Conservation (phyloP, 92 coral and sea anemone genomes). For the Bergia puertoricense region DNA sequence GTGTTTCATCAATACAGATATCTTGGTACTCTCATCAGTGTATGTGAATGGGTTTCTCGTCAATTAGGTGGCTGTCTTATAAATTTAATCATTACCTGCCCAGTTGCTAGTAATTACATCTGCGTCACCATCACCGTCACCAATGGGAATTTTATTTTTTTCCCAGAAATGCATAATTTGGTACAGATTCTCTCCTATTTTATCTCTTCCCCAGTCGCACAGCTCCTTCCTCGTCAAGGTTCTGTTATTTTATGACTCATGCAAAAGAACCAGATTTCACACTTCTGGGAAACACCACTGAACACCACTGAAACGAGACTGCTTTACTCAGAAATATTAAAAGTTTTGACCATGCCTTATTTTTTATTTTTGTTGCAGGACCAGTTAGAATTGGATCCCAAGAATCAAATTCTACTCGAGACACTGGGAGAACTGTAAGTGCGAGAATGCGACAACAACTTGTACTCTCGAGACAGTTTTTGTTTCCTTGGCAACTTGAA, state of each 20-base stretch:
- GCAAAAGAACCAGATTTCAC: no score
- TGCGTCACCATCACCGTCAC: no score
- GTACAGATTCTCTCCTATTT: no score
- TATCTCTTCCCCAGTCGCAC: no score
- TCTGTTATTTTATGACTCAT: no score
- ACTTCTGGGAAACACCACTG: not conserved
- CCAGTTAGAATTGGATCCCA: slow-evolving; percentile 77
- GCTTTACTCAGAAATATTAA: not conserved
- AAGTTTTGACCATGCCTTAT: not conserved
- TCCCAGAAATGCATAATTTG: no score
- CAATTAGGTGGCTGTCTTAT: not conserved
- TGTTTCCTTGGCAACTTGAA: no score
- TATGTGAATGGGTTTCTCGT: not conserved
- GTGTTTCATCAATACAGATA: not conserved
- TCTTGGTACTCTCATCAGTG: not conserved
- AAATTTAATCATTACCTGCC: no score
- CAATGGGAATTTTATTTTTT: no score
- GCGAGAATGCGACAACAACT: not conserved
- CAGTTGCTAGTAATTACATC: no score
- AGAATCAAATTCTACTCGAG: slow-evolving; percentile 76
- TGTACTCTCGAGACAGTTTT: no score
- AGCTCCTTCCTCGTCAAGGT: no score
- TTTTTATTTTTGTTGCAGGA: slow-evolving; percentile 58
- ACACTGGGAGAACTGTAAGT: slow-evolving; percentile 95
- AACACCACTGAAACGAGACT: not conserved